These are phyloP conservation scores for Meganola albula DNA, from an alignment of 2,888 invertebrate genomes.

Conservation along the genomic window DNA sequence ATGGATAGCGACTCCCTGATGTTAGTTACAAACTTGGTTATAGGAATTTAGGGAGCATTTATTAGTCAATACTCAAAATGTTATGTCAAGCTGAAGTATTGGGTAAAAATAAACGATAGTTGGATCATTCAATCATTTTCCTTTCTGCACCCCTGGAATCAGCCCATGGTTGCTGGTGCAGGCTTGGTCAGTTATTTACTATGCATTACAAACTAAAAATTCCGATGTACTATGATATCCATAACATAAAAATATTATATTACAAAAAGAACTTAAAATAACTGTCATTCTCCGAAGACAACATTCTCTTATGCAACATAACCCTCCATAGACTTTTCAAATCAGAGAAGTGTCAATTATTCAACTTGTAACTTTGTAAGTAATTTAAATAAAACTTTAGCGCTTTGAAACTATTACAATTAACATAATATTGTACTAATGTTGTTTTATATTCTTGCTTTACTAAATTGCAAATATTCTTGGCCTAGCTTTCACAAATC, in stretches of 20 bases:
- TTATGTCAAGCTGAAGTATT: constrained; percentile 18
- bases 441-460: too few species aligned
- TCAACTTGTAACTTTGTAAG: too few species aligned
- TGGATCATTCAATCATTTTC: constrained; percentile 71
- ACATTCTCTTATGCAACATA: too few species aligned
- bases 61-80: constrained; percentile 29
- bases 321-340: too few species aligned
- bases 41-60: constrained; percentile 28
- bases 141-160: constrained; percentile 65
- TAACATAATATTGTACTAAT: too few species aligned
- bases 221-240: too few species aligned
- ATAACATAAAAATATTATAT: background rate
- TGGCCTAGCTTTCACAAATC: too few species aligned
- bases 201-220: constrained; percentile 45
- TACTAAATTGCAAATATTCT: too few species aligned
- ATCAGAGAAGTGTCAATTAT: too few species aligned
- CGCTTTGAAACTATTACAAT: too few species aligned
- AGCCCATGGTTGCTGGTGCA: constrained; percentile 52
- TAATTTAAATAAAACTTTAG: too few species aligned
- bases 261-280: background rate
- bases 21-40: constrained; percentile 25
- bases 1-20: constrained; percentile 24
- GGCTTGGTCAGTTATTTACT: constrained; percentile 64
- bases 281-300: too few species aligned
- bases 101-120: constrained; percentile 60